Base-by-base conservation (phyloP, 2,888 invertebrate genomes). In the Merodon equestris region DNA sequence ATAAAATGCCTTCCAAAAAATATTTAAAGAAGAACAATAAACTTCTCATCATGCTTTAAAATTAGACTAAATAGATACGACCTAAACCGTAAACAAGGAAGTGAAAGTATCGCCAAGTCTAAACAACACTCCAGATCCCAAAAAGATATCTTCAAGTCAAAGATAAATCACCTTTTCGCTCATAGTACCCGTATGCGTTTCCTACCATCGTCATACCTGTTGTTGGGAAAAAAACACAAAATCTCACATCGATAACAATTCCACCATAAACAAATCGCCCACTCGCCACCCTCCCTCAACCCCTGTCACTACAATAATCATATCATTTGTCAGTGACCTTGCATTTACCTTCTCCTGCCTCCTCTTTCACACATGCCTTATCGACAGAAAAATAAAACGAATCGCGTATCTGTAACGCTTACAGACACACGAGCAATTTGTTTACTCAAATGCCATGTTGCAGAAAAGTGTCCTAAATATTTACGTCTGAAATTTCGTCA, bases 381-480 rank as follows among this genome's bases (percentile, higher is more conserved):
- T 72, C 72, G 45, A 19, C 70, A 42, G 7, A 13, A 64, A 48
- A 38, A n/a, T 56, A 48, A 7, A 27, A 19, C 12, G 9, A 27
- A 40, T 40, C n/a, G 40, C 12, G 10, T 3, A 40, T 36, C 36
- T n/a, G n/a, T n/a, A 36, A 36, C 5, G 36, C 36, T 36, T 40
- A 44, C 40, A 56, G 19, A 27, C 18, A 10, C 9, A 15, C 18
- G 18, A 18, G 34, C 17, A 44, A 10, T 47, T 66, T 77, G 51
- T 73, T 73, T 73, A 67, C 57, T 47, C 54, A 76, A 17, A 76
- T 77, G 61, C 47, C 47, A 18, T n/a, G 57, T 61, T 77, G 77
- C 77, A 77, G 76, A 77, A 77, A 73, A 67, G 73, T 77, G 73
- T 67, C 77, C 77, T 77, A 77, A 73, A 73, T 77, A 77, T 57